Evolutionary conservation across 2,113 vertebrate genomes (phyloP).

Genomic region (Pterocles burchelli): DNA sequence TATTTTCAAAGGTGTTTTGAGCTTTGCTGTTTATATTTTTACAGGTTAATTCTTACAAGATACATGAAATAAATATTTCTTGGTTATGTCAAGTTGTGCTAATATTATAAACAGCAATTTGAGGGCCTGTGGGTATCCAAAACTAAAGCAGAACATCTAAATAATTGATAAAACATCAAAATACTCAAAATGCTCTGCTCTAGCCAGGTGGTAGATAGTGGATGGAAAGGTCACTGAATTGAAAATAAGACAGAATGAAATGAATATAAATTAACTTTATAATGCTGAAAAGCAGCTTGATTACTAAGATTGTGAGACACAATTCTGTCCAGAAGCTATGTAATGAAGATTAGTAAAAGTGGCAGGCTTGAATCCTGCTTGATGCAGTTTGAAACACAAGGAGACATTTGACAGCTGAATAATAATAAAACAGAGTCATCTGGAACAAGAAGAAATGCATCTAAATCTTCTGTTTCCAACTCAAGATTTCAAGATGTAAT

Average conservation of each 20-base stretch:
- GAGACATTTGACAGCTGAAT: background rate
- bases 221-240: background rate
- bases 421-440: background rate
- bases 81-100: background rate
- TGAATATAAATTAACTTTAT: conserved; percentile 5
- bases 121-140: background rate
- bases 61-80: background rate
- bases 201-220: background rate
- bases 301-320: background rate
- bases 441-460: background rate
- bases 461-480: background rate
- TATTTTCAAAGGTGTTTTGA: background rate
- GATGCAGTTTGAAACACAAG: conserved; percentile 1
- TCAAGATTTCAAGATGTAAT: background rate
- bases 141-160: conserved; percentile 17
- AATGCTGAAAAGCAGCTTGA: background rate
- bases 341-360: conserved; percentile 26
- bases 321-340: background rate
- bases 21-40: background rate
- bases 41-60: background rate
- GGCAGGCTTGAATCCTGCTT: background rate
- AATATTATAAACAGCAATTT: background rate
- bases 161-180: conserved; percentile 26
- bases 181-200: background rate
- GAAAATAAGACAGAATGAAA: conserved; percentile 19